phyloP scores from a whole-genome alignment of 2,888 invertebrate species.

The Apodemia mormo region DNA sequence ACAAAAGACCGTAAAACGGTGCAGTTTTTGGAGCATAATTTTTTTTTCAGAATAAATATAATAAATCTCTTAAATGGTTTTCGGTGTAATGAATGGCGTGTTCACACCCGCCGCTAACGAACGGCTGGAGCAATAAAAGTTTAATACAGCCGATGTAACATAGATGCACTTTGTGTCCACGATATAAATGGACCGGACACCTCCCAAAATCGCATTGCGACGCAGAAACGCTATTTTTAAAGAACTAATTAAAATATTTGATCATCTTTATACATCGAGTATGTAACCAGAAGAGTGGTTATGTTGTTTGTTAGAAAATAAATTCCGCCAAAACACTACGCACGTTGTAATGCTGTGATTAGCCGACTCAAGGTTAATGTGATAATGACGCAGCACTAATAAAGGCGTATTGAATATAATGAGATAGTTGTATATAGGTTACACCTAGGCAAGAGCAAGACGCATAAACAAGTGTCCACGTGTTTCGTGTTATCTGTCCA shows the following conservation, averaged over 20 bases:
- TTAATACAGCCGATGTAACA: constrained; percentile 66
- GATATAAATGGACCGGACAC: constrained; percentile 13
- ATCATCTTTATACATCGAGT: neutral
- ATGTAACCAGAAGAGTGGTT: no score
- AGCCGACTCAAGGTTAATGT: no score
- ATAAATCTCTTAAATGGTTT: constrained; percentile 75
- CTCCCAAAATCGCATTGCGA: constrained; percentile 13
- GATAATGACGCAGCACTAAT: no score
- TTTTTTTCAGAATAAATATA: constrained; percentile 57
- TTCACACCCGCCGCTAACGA: constrained; percentile 66
- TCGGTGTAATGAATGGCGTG: constrained; percentile 69
- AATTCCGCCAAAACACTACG: no score
- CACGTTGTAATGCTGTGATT: no score
- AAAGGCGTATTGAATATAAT: no score
- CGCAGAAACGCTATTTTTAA: neutral
- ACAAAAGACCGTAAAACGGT: neutral
- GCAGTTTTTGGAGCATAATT: neutral
- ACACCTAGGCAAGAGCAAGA: no score
- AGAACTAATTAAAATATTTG: neutral
- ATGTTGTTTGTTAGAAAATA: no score
- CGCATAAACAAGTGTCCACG: no score
- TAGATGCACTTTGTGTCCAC: constrained; percentile 33
- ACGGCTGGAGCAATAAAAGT: constrained; percentile 71
- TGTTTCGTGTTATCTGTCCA: no score
- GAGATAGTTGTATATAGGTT: no score